phyloP scores from a whole-genome alignment of 2,113 vertebrate genomes.

The Cygnus atratus region DNA sequence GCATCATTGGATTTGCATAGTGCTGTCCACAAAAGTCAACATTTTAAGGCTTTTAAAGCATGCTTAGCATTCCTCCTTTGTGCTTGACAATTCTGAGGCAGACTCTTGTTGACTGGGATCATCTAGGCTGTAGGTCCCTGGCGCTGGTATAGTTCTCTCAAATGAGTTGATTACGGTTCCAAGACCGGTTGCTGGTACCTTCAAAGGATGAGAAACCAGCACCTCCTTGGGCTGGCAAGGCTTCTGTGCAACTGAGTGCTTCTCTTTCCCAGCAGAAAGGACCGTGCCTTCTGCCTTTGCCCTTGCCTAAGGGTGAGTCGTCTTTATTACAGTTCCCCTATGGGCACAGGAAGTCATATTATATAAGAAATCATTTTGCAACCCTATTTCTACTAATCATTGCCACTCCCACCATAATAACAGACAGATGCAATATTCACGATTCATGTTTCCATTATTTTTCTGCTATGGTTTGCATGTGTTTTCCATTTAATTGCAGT shows the following conservation, averaged over 20 bases:
- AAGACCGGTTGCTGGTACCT: neutral
- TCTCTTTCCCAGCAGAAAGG: conserved; percentile 31
- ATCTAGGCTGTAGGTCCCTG: neutral
- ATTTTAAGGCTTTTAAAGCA: neutral
- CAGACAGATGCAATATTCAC: conserved; percentile 48
- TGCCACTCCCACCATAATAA: conserved; percentile 63
- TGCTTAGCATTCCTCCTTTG: neutral
- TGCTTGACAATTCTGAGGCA: neutral
- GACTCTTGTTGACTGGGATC: neutral
- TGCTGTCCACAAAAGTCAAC: neutral
- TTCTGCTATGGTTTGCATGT: conserved; percentile 59
- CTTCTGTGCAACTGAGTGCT: neutral
- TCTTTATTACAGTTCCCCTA: neutral
- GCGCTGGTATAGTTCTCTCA: neutral
- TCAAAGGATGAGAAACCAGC: conserved; percentile 4
- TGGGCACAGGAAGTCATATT: conserved; percentile 55
- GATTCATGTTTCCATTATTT: conserved; percentile 55
- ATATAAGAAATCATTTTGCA: conserved; percentile 57
- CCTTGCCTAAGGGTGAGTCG: neutral
- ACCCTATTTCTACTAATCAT: conserved; percentile 51
- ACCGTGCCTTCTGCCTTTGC: conserved; percentile 29
- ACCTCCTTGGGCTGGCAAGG: neutral
- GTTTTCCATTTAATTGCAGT: conserved; percentile 64
- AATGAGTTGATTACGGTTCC: neutral
- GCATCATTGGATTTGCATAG: neutral